Evolutionary conservation across 2,888 invertebrate genomes (phyloP), one percentile per base, ranked within the genome.

Genomic region (Daptonema setosum): DNA sequence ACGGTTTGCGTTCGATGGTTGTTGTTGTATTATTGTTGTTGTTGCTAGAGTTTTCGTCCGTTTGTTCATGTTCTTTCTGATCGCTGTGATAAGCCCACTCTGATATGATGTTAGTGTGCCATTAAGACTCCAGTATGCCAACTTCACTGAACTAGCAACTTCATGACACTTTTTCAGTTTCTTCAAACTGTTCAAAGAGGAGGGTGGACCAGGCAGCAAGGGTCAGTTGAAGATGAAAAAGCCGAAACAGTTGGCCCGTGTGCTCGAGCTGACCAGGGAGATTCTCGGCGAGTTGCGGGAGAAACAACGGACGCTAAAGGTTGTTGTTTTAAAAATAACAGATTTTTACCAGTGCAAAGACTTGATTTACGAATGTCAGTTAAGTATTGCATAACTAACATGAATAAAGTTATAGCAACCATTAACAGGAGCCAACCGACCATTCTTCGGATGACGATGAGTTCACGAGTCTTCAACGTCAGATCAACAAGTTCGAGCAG

Each of bases 171-270:
- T 17, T 45, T 45, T 8, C 45, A 88, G 88, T 71, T 95, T 97
- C 74, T 97, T 97, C 75, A 90, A 91, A 70, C 85, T 99, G 66
- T 99, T 97, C 74, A 85, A 87, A 70, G 93, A 91, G 70, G 91
- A 97, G 72, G 87, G 88, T 65, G 95, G 90, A 0, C 54, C 54
- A n/a, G 86, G 83, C 70, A 87, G 87, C 69, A 83, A 87, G 60
- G 90, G 90, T 0, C 93, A 97, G 70, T 85, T 97, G 0, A 97
- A 99, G 73, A 76, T 99, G 65, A 97, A 97, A 74, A 80, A 87
- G 58, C 97, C 97, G 0, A 91, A 88, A 68, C 91, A 97, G 69
- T 76, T 95, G 61, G 91, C 90, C 71, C 95, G 97, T 77, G 90
- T 97, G 63, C 75, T 99, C 64, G 97, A 99, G 71, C 90, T 95